Evolutionary conservation across 2,797 vertebrate species (phyloP), one percentile per base, ranked within the genome.

Genomic region (Characodon lateralis): DNA sequence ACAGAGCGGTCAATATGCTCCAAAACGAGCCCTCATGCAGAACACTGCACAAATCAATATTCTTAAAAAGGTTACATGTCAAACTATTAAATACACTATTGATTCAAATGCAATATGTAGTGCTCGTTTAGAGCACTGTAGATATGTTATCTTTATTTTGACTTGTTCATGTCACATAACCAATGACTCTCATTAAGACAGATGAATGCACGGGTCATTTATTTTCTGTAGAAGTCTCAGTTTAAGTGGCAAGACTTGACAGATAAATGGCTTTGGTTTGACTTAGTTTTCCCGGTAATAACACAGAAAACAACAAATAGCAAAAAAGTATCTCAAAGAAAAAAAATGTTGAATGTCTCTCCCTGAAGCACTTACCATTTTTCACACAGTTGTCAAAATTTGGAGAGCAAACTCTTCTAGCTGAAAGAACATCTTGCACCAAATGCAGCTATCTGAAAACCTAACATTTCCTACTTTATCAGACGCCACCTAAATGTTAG

Each of bases 1-100:
- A 90, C 91, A 92, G 91, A 92, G 90, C 90, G 91, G 94, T 96
- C 96, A 94, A 96, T 96, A 95, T 79, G 9, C 85, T 94, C 92
- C 94, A 93, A 93, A 96, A 92, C 92, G 92, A 95, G 92, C 92
- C 89, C 91, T 95, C 88, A 89, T 94, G 89, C 93, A 93, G 93
- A 90, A 92, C 88, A 74, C 91, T 87, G 92, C 81, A 87, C 91
- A 84, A 88, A 95, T 96, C 96, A 18, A 96, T 96, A 94, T 91
- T 92, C 87, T 95, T 95, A 95, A 96, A 96, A 95, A 95, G 95
- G 95, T 95, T 95, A 95, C 94, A 94, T 93, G 84, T 95, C 94
- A 95, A 95, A 95, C 94, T 95, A 95, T 95, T 96, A 96, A 96
- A 96, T 94, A 96, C 88, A 89, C 83, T 88, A 96, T 96, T 80